Evolutionary conservation across 2,797 vertebrate species (phyloP).

Genomic region (Iguana delicatissima): DNA sequence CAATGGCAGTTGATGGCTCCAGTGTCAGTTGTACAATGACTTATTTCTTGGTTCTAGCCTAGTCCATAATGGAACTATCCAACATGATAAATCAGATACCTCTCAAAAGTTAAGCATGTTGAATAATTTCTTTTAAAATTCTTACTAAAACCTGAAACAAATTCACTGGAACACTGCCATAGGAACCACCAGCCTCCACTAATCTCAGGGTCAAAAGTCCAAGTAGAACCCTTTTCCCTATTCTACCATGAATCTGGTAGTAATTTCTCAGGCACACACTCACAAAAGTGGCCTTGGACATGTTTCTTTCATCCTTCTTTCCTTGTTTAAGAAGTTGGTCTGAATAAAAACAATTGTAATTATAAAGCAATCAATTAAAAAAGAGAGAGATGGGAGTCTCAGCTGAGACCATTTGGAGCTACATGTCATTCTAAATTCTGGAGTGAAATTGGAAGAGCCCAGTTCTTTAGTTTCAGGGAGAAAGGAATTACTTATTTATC

Average conservation of each 20-base stretch:
- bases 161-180: too few species aligned
- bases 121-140: too few species aligned
- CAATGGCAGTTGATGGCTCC: not conserved
- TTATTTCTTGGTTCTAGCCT: too few species aligned
- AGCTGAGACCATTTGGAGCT: not conserved
- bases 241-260: not conserved
- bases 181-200: too few species aligned
- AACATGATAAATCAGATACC: not conserved
- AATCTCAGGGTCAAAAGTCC: not conserved
- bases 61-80: too few species aligned
- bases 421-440: not conserved
- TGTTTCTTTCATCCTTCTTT: not conserved
- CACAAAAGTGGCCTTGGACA: not conserved
- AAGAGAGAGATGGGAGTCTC: not conserved
- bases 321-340: not conserved
- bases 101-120: too few species aligned
- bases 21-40: too few species aligned
- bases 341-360: not conserved
- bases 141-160: too few species aligned
- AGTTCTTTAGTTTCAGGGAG: not conserved
- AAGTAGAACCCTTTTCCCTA: not conserved
- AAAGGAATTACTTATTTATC: constrained; percentile 13
- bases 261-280: not conserved
- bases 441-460: not conserved
- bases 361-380: not conserved